A percentile compares a stretch with the other conserved stretches of the same genome.
Evolutionary conservation across 2,113 vertebrate species (phyloP).

Genomic region (Nesoenas mayeri): DNA sequence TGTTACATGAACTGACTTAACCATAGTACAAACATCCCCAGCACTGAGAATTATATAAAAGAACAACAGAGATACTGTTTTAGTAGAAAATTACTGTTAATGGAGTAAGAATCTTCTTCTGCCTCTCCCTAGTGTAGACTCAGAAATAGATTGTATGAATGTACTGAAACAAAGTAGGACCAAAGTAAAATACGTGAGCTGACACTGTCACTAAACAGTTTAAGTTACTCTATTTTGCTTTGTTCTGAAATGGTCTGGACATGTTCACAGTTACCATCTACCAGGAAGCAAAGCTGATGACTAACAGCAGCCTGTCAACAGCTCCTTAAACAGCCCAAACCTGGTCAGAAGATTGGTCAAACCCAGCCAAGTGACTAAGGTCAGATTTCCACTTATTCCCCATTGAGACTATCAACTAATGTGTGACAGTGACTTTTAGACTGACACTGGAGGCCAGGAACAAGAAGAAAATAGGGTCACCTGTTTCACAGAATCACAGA

Average conservation of each 20-base stretch:
- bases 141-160: not conserved
- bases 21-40: not conserved
- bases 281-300: not conserved
- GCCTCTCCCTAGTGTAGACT: not conserved
- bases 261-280: not conserved
- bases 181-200: conserved; percentile 10
- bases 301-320: not conserved
- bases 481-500: not conserved
- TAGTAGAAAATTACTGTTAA: not conserved
- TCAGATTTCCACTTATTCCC: not conserved
- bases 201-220: not conserved
- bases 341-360: not conserved
- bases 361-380: not conserved
- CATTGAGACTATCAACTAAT: not conserved
- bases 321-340: not conserved
- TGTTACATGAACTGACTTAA: not conserved
- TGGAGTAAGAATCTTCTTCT: not conserved
- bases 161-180: not conserved
- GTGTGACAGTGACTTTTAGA: not conserved
- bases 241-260: not conserved
- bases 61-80: not conserved
- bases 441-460: not conserved
- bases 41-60: not conserved
- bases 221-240: conserved; percentile 20
- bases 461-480: not conserved